A percentile compares a stretch with the other conserved stretches of the same genome.
These are phyloP conservation scores for Gymnorhina tibicen DNA, from an alignment of 2,113 vertebrate genomes.

Conservation along the genomic window DNA sequence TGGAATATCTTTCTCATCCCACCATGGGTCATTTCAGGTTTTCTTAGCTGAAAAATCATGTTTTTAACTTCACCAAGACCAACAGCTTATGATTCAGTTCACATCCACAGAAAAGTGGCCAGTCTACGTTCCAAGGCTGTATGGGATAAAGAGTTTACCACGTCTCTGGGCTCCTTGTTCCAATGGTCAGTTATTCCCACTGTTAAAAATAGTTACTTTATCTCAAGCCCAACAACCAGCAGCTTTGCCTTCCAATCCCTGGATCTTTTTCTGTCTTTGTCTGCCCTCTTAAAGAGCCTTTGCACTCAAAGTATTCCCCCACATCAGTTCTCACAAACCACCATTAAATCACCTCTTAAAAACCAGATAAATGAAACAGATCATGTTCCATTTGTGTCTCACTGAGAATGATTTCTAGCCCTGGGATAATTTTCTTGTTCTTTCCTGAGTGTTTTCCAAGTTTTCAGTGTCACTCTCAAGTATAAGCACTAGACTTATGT, in stretches of 20 bases:
- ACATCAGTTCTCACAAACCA: conserved; percentile 40
- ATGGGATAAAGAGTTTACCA: neutral
- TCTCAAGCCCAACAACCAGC: neutral
- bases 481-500: neutral
- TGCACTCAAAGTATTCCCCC: neutral
- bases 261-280: conserved; percentile 2
- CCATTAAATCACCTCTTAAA: conserved; percentile 56
- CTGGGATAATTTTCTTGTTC: conserved; percentile 6
- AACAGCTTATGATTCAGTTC: neutral
- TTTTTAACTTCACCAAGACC: neutral
- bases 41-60: neutral
- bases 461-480: neutral
- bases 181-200: conserved; percentile 16
- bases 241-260: conserved; percentile 16
- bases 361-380: conserved; percentile 51
- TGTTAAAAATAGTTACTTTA: conserved; percentile 53
- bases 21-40: neutral
- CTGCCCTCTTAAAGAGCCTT: conserved; percentile 40
- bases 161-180: neutral
- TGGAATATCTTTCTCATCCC: neutral
- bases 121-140: neutral
- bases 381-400: neutral
- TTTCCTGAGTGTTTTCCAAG: conserved; percentile 22
- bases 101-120: neutral
- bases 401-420: conserved; percentile 35